Percentiles rank a stretch among this genome's conserved stretches.
Evolutionary conservation across 2,113 vertebrate genomes (phyloP).

Genomic region (Rhinichthys klamathensis): DNA sequence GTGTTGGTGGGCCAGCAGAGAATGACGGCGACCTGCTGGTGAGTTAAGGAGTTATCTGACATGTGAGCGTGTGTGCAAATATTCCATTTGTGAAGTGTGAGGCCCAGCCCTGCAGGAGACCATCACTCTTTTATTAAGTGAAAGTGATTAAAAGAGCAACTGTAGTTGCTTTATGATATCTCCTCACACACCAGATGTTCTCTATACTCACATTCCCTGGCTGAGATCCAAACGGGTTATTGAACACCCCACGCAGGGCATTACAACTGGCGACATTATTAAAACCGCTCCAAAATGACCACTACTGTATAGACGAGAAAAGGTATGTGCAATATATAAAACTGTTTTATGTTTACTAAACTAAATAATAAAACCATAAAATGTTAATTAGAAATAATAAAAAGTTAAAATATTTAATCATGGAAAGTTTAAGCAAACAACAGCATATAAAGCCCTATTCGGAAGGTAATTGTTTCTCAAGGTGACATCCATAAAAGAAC

Average conservation of each 20-base stretch:
- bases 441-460: background rate
- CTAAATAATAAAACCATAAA: background rate
- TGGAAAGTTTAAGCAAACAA: background rate
- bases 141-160: constrained; percentile 60
- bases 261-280: background rate
- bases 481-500: constrained; percentile 17
- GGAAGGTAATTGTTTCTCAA: constrained; percentile 21
- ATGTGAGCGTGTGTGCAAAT: constrained; percentile 35
- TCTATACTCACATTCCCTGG: constrained; percentile 6
- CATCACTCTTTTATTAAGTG: constrained; percentile 50
- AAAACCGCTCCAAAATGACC: background rate
- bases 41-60: constrained; percentile 48
- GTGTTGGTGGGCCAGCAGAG: constrained; percentile 32
- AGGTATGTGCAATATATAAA: background rate
- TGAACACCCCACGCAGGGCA: constrained; percentile 35
- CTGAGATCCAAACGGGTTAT: constrained; percentile 29
- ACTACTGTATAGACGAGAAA: too few relatives aligned
- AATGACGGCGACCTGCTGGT: constrained; percentile 46
- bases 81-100: constrained; percentile 17
- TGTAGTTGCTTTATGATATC: constrained; percentile 50
- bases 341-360: background rate
- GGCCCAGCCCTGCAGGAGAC: constrained; percentile 44
- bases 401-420: background rate
- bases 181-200: constrained; percentile 51
- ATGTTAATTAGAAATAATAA: background rate